Evolutionary conservation across 2,888 invertebrate species (phyloP).

Genomic region (Chironomus riparius): DNA sequence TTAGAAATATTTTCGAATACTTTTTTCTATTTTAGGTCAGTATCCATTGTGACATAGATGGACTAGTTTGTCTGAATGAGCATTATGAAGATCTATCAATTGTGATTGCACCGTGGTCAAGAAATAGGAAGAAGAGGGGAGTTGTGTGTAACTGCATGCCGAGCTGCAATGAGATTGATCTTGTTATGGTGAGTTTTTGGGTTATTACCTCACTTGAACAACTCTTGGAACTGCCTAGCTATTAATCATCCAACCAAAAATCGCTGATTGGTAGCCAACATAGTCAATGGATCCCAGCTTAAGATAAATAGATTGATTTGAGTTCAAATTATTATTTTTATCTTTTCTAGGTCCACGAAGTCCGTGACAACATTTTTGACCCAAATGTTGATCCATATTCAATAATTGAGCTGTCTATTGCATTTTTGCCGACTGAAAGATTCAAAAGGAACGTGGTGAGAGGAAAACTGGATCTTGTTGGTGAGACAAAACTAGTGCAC

Average conservation of each 20-base stretch:
- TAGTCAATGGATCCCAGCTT: too few relatives aligned
- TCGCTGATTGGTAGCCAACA: too few relatives aligned
- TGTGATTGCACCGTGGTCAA: constrained; percentile 57
- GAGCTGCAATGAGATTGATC: constrained; percentile 62
- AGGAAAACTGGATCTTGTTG: constrained; percentile 63
- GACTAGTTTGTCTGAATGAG: constrained; percentile 54
- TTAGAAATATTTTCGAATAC: too few relatives aligned
- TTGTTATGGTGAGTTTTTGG: constrained; percentile 48
- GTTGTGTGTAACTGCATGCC: constrained; percentile 59
- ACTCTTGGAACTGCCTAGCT: too few relatives aligned
- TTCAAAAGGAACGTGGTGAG: constrained; percentile 65
- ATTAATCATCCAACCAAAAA: too few relatives aligned
- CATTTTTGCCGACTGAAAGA: constrained; percentile 57
- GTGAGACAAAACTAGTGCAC: too few relatives aligned
- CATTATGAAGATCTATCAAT: constrained; percentile 53
- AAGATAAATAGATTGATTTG: too few relatives aligned
- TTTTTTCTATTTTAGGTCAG: constrained; percentile 31
- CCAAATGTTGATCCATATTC: constrained; percentile 33
- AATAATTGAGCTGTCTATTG: constrained; percentile 52
- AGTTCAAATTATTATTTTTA: too few relatives aligned
- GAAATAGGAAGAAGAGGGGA: constrained; percentile 45
- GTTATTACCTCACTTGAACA: too few relatives aligned
- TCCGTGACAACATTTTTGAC: constrained; percentile 14
- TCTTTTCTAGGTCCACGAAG: neutral
- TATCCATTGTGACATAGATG: constrained; percentile 52